phyloP scores from a whole-genome alignment of 2,888 invertebrate species.

The Acrobeloides nanus region DNA sequence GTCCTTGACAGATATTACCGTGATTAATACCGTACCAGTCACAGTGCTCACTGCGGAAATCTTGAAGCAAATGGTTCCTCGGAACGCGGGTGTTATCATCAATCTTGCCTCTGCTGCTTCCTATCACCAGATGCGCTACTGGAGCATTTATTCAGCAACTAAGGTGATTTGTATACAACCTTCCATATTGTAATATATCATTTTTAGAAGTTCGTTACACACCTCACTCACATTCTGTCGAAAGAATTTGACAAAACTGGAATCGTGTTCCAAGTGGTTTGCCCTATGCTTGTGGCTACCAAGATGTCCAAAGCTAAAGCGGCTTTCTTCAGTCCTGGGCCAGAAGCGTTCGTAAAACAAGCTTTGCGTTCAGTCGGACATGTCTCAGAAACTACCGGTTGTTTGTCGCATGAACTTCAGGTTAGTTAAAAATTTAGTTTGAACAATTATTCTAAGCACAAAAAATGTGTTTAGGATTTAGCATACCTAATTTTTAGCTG shows the following conservation, averaged over 20 bases:
- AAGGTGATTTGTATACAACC: constrained; percentile 70
- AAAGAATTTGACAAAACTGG: constrained; percentile 55
- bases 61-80: constrained; percentile 74
- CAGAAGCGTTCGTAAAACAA: constrained; percentile 25
- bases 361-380: constrained; percentile 42
- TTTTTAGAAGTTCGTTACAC: constrained; percentile 49
- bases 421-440: constrained; percentile 6
- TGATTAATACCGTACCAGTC: constrained; percentile 72
- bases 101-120: constrained; percentile 81
- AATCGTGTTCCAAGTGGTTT: constrained; percentile 52
- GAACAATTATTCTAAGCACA: too few species aligned
- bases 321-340: constrained; percentile 38
- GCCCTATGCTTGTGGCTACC: constrained; percentile 48
- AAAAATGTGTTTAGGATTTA: too few species aligned
- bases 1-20: constrained; percentile 60
- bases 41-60: constrained; percentile 77
- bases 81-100: constrained; percentile 74
- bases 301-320: constrained; percentile 40
- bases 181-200: too few species aligned
- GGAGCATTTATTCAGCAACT: constrained; percentile 74
- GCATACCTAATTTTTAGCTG: too few species aligned
- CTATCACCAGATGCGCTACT: constrained; percentile 64
- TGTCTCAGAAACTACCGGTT: constrained; percentile 45
- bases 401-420: constrained; percentile 38
- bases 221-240: constrained; percentile 52